Conservation (phyloP, 2,888 invertebrate species). For the Carcina quercana region DNA sequence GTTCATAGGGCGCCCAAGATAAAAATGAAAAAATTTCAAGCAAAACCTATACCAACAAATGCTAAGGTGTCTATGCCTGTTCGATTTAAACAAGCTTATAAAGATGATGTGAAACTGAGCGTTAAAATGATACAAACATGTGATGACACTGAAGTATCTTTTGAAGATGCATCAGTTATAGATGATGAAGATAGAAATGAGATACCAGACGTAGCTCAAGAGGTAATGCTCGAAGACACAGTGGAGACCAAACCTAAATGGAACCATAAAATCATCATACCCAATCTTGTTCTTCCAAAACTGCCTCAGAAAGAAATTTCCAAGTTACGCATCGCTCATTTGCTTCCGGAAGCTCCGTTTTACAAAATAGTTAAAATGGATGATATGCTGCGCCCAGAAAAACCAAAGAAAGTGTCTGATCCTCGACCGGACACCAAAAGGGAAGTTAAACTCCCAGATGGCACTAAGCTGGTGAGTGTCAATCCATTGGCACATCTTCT, state of each 20-base stretch:
- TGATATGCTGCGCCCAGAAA: conserved; percentile 21
- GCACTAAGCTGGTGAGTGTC: conserved; percentile 43
- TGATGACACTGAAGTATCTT: conserved; percentile 15
- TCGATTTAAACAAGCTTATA: conserved; percentile 25
- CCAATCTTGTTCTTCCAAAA: too few species aligned
- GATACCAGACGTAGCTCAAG: conserved; percentile 55
- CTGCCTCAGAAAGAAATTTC: conserved; percentile 26
- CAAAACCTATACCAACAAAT: conserved; percentile 1
- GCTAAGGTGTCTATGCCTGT: conserved; percentile 38
- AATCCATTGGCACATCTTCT: conserved; percentile 57
- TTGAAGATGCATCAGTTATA: conserved; percentile 7
- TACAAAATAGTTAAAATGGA: conserved; percentile 55
- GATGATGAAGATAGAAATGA: conserved; percentile 16
- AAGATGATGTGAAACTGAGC: conserved; percentile 23
- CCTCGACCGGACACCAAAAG: neutral
- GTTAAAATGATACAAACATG: conserved; percentile 28
- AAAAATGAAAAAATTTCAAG: conserved; percentile 37
- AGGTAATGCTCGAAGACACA: conserved; percentile 41
- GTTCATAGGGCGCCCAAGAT: conserved; percentile 24
- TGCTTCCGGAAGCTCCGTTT: conserved; percentile 46
- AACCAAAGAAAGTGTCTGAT: neutral
- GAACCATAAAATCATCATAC: conserved; percentile 33
- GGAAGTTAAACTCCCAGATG: conserved; percentile 34
- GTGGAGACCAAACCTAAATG: conserved; percentile 12
- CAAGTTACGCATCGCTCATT: conserved; percentile 43